Evolutionary conservation across 1,140 invertebrate species (phyloP).

Genomic region (Drosophila pseudoobscura): DNA sequence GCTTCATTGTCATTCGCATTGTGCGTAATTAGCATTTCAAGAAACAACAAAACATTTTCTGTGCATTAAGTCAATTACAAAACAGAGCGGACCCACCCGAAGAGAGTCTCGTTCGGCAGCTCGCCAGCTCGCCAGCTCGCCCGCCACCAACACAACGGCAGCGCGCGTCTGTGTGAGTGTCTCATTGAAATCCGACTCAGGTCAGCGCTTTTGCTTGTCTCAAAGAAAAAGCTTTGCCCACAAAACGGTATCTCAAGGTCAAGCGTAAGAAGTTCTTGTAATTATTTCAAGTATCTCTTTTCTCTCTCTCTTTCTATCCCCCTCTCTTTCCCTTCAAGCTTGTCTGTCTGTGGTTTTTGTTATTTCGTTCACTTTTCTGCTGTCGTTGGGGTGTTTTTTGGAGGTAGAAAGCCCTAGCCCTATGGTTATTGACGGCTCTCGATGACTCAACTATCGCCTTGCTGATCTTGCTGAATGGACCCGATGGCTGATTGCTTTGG

Average conservation of each 20-base stretch:
- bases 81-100: slow-evolving; percentile 43
- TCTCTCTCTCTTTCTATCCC: neutral
- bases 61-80: slow-evolving; percentile 81
- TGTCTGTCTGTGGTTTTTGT: too few species aligned
- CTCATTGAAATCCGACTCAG: slow-evolving; percentile 65
- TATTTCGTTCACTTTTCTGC: too few species aligned
- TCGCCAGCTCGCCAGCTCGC: slow-evolving; percentile 23
- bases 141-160: too few species aligned
- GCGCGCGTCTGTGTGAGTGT: slow-evolving; percentile 12
- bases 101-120: slow-evolving; percentile 14
- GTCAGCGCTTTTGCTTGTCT: slow-evolving; percentile 68
- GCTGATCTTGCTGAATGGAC: too few species aligned
- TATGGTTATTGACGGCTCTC: too few species aligned
- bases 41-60: slow-evolving; percentile 61
- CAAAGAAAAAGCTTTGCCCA: slow-evolving; percentile 65
- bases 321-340: too few species aligned
- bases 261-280: slow-evolving; percentile 79
- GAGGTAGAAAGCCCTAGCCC: too few species aligned
- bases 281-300: slow-evolving; percentile 59
- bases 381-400: too few species aligned
- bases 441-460: too few species aligned
- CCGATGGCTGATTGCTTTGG: too few species aligned
- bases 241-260: slow-evolving; percentile 73
- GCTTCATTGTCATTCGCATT: slow-evolving; percentile 70
- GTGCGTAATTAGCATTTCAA: slow-evolving; percentile 77